A percentile compares a stretch with the other conserved stretches of the same genome.
Conservation (phyloP, 2,888 invertebrate species). For the Cerceris ruficornis region DNA sequence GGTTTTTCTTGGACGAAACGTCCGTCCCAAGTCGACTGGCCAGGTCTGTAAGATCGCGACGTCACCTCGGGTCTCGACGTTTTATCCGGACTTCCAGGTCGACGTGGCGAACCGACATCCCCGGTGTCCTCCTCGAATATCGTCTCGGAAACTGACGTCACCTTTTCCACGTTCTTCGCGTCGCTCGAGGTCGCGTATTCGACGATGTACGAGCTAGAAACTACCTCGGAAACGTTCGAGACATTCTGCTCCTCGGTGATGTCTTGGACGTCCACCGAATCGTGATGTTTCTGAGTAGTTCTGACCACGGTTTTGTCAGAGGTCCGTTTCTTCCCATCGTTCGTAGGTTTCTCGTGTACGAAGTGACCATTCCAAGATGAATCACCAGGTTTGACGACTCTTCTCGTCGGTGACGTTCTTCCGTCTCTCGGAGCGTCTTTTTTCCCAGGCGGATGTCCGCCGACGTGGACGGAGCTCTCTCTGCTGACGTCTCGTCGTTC, state of each 20-base stretch:
- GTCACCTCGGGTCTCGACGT: constrained; percentile 11
- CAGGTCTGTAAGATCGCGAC: constrained; percentile 67
- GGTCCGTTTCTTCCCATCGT: constrained; percentile 21
- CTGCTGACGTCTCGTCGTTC: constrained; percentile 48
- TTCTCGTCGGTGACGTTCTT: constrained; percentile 24
- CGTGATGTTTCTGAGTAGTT: constrained; percentile 66
- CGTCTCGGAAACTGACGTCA: constrained; percentile 71
- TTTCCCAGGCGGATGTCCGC: constrained; percentile 19
- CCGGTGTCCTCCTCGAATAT: constrained; percentile 72
- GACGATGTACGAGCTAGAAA: constrained; percentile 86
- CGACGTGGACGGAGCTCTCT: constrained; percentile 38
- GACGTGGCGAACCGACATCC: neutral
- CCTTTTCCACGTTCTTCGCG: constrained; percentile 67
- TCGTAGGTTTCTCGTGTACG: constrained; percentile 76
- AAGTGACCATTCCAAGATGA: constrained; percentile 83
- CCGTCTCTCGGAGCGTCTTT: constrained; percentile 14
- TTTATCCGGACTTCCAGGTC: constrained; percentile 24
- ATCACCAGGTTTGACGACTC: constrained; percentile 77
- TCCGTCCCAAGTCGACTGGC: constrained; percentile 83
- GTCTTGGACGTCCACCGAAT: constrained; percentile 78
- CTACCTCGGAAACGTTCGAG: constrained; percentile 83
- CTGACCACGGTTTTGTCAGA: constrained; percentile 64
- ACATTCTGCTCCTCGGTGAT: constrained; percentile 82
- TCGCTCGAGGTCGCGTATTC: constrained; percentile 79
- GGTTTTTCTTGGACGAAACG: constrained; percentile 84